phyloP scores from a whole-genome alignment of 2,113 vertebrate genomes.

The Pseudorectes ferrugineus region DNA sequence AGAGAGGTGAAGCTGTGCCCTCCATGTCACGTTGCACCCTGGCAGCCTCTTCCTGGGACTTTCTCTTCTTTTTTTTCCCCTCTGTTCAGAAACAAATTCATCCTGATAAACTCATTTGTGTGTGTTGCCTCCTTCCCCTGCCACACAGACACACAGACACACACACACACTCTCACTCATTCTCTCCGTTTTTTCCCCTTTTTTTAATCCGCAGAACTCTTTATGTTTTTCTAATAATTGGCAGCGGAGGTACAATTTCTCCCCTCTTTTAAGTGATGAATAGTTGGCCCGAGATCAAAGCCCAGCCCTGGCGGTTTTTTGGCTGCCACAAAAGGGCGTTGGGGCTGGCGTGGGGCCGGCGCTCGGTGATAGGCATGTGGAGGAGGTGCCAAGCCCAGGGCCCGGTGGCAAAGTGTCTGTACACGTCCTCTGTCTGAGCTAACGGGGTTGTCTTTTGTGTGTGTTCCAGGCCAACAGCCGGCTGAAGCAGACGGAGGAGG shows the following conservation, averaged over 20 bases:
- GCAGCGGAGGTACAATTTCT: constrained; percentile 77
- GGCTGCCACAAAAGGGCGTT: constrained; percentile 81
- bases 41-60: not conserved
- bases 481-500: constrained; percentile 88
- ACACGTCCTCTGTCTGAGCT: constrained; percentile 67
- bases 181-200: not conserved
- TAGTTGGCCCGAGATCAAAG: constrained; percentile 91
- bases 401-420: constrained; percentile 74
- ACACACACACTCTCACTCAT: not conserved
- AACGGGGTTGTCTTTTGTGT: constrained; percentile 69
- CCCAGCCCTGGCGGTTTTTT: constrained; percentile 75
- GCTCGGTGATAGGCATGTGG: constrained; percentile 74
- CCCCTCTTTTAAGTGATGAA: constrained; percentile 89
- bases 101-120: not conserved
- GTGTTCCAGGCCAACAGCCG: constrained; percentile 83
- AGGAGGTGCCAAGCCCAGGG: constrained; percentile 76
- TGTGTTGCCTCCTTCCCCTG: not conserved
- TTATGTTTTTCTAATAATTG: constrained; percentile 82
- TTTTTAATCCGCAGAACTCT: constrained; percentile 53
- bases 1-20: not conserved
- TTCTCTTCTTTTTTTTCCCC: not conserved
- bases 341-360: constrained; percentile 76
- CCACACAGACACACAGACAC: not conserved
- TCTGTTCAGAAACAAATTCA: not conserved
- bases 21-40: not conserved